phyloP scores from a whole-genome alignment of 2,888 invertebrate species.

The Papilio demoleus region DNA sequence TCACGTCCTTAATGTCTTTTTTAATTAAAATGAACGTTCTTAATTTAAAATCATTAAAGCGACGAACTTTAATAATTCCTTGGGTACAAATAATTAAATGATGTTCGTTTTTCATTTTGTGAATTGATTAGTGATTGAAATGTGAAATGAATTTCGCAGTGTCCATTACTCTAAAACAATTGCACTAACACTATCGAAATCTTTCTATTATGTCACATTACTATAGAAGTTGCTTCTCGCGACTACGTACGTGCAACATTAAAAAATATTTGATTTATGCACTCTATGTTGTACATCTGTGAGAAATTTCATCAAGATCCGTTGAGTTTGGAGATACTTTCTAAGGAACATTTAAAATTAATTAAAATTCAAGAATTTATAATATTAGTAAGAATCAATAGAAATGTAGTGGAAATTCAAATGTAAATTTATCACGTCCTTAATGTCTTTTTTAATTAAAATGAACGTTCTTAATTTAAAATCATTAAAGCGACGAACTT shows the following conservation, averaged over 20 bases:
- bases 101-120: not conserved
- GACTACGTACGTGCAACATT: too few species aligned
- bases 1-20: slow-evolving; percentile 20
- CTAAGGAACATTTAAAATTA: too few species aligned
- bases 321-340: too few species aligned
- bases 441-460: slow-evolving; percentile 27
- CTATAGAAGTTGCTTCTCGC: too few species aligned
- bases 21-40: slow-evolving; percentile 25
- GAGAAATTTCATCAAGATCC: too few species aligned
- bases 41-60: slow-evolving; percentile 23
- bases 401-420: slow-evolving; percentile 33
- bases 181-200: not conserved
- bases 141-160: not conserved
- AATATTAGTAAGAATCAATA: too few species aligned
- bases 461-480: slow-evolving; percentile 15
- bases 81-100: not conserved
- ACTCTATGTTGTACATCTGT: too few species aligned
- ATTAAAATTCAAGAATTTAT: too few species aligned
- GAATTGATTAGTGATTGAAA: not conserved
- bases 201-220: too few species aligned
- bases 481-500: slow-evolving; percentile 9
- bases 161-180: not conserved
- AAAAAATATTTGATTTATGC: too few species aligned
- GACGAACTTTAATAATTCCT: not conserved
- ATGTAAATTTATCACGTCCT: slow-evolving; percentile 28